These are phyloP conservation scores for Stegostoma tigrinum DNA, from an alignment of 2,113 vertebrate genomes.

Conservation along the genomic window DNA sequence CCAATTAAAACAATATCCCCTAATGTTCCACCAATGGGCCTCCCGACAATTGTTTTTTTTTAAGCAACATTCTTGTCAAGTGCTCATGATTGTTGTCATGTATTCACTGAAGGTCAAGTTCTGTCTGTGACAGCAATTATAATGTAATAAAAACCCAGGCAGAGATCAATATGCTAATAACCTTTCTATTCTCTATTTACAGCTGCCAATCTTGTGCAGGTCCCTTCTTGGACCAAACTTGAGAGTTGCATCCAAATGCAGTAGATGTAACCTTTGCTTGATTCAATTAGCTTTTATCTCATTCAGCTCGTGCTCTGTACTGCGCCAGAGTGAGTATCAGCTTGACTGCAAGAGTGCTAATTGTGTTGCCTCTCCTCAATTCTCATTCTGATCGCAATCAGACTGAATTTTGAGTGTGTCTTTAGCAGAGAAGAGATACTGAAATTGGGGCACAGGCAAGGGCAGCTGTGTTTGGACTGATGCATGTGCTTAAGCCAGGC, in stretches of 20 bases:
- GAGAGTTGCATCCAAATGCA: not conserved
- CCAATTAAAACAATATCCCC: not conserved
- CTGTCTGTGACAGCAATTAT: slow-evolving; percentile 11
- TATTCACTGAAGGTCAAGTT: slow-evolving; percentile 26
- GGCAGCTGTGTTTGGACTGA: not conserved
- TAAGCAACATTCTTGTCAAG: not conserved
- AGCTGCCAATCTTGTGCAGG: not conserved
- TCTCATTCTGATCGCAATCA: not conserved
- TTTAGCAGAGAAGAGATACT: not conserved
- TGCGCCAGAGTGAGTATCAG: no score
- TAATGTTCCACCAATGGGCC: not conserved
- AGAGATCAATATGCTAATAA: slow-evolving; percentile 24
- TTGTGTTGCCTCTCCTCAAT: not conserved
- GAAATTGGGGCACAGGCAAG: not conserved
- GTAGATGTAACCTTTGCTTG: not conserved
- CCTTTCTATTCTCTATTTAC: not conserved
- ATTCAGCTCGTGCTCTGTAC: not conserved
- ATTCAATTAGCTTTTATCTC: slow-evolving; percentile 8
- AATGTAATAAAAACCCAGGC: not conserved
- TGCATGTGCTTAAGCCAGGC: not conserved
- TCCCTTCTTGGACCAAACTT: not conserved
- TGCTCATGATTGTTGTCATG: not conserved
- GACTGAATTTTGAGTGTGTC: not conserved
- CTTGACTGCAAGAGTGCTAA: not conserved
- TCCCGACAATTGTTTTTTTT: not conserved